Base-by-base conservation (phyloP, 2,888 invertebrate species). In the Harpalus rufipes region DNA sequence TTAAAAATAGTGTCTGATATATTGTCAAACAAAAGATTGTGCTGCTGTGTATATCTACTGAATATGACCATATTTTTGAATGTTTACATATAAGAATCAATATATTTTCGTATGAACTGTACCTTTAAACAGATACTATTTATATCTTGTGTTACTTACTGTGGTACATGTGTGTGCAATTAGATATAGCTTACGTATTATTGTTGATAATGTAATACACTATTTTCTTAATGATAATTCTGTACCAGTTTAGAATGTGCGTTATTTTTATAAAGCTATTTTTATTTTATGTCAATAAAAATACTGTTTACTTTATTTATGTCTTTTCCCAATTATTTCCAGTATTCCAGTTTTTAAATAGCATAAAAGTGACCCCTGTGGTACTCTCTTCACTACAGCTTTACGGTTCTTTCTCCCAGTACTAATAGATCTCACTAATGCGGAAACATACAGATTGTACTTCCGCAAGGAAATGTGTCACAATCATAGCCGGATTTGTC, bases 101-200 rank as follows among this genome's bases (percentile, higher is more conserved):
- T 44, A 74, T 74, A 74, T 74, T 74, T 74, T 74, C 72, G 44
- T 44, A 74, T 32, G 14, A 68, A 39, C 12, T 39, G 14, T 58
- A 58, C 39, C 63, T 51, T 4, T 32, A 32, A 25, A 4, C 32
- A 32, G 32, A 32, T 32, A 63, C 21, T 25, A 59, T n/a, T 76
- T 44, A 41, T 32, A 41, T 41, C 8, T 72, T 10, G 14, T 72
- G 44, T 72, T 63, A 63, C 63, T 63, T 63, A 63, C 21, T 61
- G 18, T 59, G 16, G 7, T 59, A 59, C 18, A 59, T n/a, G 14
- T 59, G 14, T 59, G 5, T 59, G 59, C 59, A 59, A 59, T 59
- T 59, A n/a, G 7, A 14, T 18, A 59, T 59, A 10, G 59, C 59
- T 14, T 14, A 59, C 6, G 59, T 59, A 21, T 18, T 18, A 18